Evolutionary conservation across 2,888 invertebrate species (phyloP).

Genomic region (Helobdella robusta): DNA sequence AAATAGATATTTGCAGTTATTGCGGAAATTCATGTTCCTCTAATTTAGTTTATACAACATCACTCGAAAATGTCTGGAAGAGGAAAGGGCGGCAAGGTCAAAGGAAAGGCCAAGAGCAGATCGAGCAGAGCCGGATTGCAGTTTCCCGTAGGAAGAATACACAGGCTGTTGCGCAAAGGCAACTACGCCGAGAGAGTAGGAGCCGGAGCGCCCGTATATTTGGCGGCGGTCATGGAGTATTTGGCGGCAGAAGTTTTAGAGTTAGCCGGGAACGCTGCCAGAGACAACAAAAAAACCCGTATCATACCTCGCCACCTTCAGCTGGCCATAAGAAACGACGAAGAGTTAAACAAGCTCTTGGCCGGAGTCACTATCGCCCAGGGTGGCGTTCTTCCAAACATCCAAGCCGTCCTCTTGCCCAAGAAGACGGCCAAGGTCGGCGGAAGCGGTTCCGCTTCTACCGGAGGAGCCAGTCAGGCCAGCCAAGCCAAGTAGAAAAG

Average conservation of each 20-base stretch:
- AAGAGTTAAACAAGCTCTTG: conserved; percentile 67
- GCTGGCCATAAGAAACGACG: conserved; percentile 68
- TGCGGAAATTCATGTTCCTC: too few species aligned
- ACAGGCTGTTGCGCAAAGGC: conserved; percentile 48
- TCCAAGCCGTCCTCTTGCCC: conserved; percentile 63
- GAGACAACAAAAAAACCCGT: conserved; percentile 57
- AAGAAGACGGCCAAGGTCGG: conserved; percentile 56
- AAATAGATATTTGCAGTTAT: too few species aligned
- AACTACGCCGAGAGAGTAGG: conserved; percentile 50
- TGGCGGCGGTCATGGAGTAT: conserved; percentile 51
- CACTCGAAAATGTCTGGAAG: conserved; percentile 49
- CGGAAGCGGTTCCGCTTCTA: too few species aligned
- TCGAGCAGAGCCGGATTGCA: conserved; percentile 49
- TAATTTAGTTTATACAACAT: too few species aligned
- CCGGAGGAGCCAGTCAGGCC: too few species aligned
- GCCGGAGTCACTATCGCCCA: conserved; percentile 70
- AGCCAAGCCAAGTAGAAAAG: too few species aligned
- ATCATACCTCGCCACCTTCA: conserved; percentile 69
- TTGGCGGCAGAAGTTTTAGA: conserved; percentile 58
- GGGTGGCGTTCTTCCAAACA: conserved; percentile 72
- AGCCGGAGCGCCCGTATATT: conserved; percentile 50
- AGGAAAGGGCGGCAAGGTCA: conserved; percentile 50
- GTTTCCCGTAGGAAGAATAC: conserved; percentile 50
- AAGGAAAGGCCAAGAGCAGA: conserved; percentile 47
- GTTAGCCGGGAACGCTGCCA: conserved; percentile 50